A percentile compares a stretch with the other conserved stretches of the same genome.
Evolutionary conservation across 2,113 vertebrate genomes (phyloP).

Genomic region (Leucosticte australis): DNA sequence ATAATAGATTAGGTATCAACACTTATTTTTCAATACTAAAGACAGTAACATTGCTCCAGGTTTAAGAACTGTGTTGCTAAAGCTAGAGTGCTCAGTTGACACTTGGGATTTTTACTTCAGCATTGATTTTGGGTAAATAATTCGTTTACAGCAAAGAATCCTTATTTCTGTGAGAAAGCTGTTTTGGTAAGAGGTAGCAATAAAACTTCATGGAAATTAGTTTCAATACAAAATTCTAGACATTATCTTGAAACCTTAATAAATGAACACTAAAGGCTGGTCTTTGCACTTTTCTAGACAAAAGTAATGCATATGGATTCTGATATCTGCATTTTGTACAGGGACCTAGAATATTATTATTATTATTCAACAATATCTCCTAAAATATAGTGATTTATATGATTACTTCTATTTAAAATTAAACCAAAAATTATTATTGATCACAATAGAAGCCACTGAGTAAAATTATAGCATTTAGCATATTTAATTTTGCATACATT

Average conservation of each 20-base stretch:
- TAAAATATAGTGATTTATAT: background rate
- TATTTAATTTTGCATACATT: background rate
- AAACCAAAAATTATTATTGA: background rate
- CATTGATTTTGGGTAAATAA: background rate
- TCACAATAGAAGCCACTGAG: background rate
- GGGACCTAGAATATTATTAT: background rate
- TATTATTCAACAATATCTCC: background rate
- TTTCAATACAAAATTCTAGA: background rate
- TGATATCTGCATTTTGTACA: background rate
- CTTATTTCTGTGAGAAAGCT: rapidly evolving
- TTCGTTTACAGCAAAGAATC: background rate
- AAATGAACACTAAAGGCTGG: too few relatives aligned
- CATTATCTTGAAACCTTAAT: background rate
- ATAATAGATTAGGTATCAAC: background rate
- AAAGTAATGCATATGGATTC: background rate
- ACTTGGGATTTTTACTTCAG: background rate
- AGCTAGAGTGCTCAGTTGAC: rapidly evolving
- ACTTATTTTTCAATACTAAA: background rate
- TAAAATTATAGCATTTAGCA: background rate
- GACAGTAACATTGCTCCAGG: background rate
- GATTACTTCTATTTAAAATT: background rate
- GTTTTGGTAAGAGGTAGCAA: background rate
- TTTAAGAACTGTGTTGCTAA: background rate
- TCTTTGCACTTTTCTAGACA: background rate
- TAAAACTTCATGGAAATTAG: background rate